Base-by-base conservation (phyloP, 2,113 vertebrate species). In the Axis porcinus region DNA sequence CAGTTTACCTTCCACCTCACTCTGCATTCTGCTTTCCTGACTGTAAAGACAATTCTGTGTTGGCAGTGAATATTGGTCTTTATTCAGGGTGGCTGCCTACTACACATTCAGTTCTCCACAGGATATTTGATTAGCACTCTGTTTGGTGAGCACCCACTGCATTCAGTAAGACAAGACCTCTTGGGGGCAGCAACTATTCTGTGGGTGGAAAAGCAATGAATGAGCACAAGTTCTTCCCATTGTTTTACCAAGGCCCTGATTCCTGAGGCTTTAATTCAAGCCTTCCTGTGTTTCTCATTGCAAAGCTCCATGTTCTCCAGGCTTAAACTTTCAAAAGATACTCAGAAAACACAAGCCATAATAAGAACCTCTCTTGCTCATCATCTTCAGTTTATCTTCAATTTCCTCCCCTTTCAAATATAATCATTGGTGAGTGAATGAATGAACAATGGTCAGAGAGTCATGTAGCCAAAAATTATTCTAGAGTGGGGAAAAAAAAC, bases 281-380 rank as follows among this genome's bases (percentile, higher is more conserved):
- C 30, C 4, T 94, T 84, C 64, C 54, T 84, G 17, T 58, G 57
- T 92, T 89, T 95, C 55, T 93, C 55, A 93, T 76, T 78, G 13
- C 16, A 64, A 40, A 97, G 33, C 6, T 60, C 78, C 25, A 30
- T 2, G 45, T 62, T 30, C 57, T 94, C 17, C 9, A 30, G 12
- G 86, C 12, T 28, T 86, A 91, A 89, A 86, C 33, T 60, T 97
- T 74, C 85, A 92, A 89, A 94, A 54, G 28, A 94, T 81, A 89
- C 9, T 95, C 16, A 89, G 25, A 13, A 93, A 82, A 86, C 82
- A 78, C 93, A 95, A 93, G 5, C 8, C 19, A 55, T 58, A 57
- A 70, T 3, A 88, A 60, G 91, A 91, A 60, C 5, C 5, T 36
- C n/a, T 55, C 83, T 95, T 83, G 50, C 2, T 91, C 28, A 89